These are phyloP conservation scores for Philereme vetulata DNA, from an alignment of 2,888 invertebrate species.

Conservation along the genomic window DNA sequence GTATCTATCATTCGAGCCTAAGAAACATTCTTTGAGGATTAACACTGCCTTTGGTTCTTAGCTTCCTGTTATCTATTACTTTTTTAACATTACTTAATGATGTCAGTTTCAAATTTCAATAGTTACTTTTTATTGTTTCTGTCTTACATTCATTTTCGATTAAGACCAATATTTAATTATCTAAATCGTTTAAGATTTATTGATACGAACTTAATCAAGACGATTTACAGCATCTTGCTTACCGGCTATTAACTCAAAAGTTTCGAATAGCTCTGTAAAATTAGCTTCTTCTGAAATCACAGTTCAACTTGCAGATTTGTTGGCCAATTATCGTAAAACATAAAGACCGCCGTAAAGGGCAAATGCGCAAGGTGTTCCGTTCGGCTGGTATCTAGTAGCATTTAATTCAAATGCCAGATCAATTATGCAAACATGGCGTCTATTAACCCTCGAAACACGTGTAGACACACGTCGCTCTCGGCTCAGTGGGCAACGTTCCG, in stretches of 20 bases:
- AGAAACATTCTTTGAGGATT: too few species aligned
- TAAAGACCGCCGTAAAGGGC: slow-evolving; percentile 22
- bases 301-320: slow-evolving; percentile 21
- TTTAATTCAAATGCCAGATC: slow-evolving; percentile 38
- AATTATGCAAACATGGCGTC: slow-evolving; percentile 48
- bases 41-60: too few species aligned
- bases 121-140: slow-evolving; percentile 8
- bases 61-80: too few species aligned
- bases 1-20: too few species aligned
- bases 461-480: slow-evolving; percentile 68
- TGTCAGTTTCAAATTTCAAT: slow-evolving; percentile 23
- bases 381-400: slow-evolving; percentile 24
- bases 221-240: slow-evolving; percentile 4
- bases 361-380: slow-evolving; percentile 30
- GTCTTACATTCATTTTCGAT: slow-evolving; percentile 31
- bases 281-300: slow-evolving; percentile 9
- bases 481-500: slow-evolving; percentile 74
- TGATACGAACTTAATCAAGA: neutral
- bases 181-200: slow-evolving; percentile 14
- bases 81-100: slow-evolving; percentile 16
- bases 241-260: slow-evolving; percentile 8
- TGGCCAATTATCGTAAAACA: slow-evolving; percentile 22
- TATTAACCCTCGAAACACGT: slow-evolving; percentile 59
- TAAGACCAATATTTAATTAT: slow-evolving; percentile 9
- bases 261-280: slow-evolving; percentile 11